These are phyloP conservation scores for Pollenia griseotomentosa DNA, from an alignment of 2,888 invertebrate genomes.

Conservation along the genomic window DNA sequence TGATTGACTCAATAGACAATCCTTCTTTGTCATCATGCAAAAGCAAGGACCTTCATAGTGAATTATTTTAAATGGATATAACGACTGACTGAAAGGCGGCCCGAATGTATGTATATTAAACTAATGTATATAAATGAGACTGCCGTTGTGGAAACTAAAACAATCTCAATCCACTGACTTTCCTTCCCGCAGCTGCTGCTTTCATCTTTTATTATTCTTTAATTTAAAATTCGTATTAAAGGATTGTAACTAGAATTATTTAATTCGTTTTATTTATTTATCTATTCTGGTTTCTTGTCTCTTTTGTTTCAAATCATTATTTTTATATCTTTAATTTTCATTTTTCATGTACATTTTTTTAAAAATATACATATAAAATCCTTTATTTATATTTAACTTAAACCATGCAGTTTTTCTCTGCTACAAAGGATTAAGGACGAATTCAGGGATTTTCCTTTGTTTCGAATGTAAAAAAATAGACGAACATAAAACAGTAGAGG, in stretches of 20 bases:
- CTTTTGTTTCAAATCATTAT: slow-evolving; percentile 5
- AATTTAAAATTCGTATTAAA: slow-evolving; percentile 55
- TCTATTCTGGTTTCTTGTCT: slow-evolving; percentile 8
- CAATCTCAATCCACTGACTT: background rate
- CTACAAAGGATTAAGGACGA: slow-evolving; percentile 50
- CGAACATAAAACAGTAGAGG: background rate
- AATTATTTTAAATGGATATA: slow-evolving; percentile 20
- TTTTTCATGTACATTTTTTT: background rate
- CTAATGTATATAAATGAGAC: slow-evolving; percentile 16
- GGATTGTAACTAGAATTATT: slow-evolving; percentile 48
- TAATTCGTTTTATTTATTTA: slow-evolving; percentile 41
- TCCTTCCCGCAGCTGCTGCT: background rate
- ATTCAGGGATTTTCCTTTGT: slow-evolving; percentile 11
- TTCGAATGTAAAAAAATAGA: background rate
- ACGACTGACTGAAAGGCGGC: background rate
- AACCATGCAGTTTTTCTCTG: slow-evolving; percentile 3
- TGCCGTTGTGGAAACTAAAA: slow-evolving; percentile 37
- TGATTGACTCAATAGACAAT: slow-evolving; percentile 37
- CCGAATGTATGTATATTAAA: background rate
- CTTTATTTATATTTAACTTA: slow-evolving; percentile 41
- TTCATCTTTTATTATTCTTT: slow-evolving; percentile 51
- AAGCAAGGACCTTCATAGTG: slow-evolving; percentile 23
- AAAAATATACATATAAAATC: slow-evolving; percentile 1
- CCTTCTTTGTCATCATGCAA: slow-evolving; percentile 29
- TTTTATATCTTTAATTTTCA: slow-evolving; percentile 1